Conservation (phyloP, 2,113 vertebrate genomes). For the Aptenodytes forsteri region DNA sequence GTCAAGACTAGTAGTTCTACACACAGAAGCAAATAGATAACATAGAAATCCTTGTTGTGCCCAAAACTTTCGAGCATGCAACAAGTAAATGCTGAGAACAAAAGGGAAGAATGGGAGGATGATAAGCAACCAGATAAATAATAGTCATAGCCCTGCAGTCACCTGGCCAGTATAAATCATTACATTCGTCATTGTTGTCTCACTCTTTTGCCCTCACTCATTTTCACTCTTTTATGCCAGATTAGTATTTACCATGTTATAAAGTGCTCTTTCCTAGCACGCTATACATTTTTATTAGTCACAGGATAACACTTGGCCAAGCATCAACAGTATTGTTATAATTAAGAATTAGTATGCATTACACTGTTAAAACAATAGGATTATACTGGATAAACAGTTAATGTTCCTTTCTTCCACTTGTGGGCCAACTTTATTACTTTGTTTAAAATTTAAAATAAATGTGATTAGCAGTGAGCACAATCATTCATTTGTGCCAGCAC, state of each 20-base stretch:
- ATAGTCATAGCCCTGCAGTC: background rate
- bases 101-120: background rate
- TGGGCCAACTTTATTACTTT: background rate
- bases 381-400: background rate
- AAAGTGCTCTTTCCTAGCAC: background rate
- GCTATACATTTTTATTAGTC: background rate
- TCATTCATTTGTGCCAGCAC: background rate
- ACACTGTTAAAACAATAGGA: background rate
- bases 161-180: background rate
- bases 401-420: background rate
- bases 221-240: background rate
- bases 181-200: background rate
- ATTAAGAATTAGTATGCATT: background rate
- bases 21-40: background rate
- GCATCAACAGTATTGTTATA: background rate
- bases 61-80: fast-evolving
- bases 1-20: background rate
- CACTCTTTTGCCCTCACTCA: background rate
- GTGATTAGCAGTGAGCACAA: background rate
- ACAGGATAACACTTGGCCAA: background rate
- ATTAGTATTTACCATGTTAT: background rate
- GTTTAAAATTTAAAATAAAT: slow-evolving; percentile 3
- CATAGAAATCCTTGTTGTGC: background rate
- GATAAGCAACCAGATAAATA: background rate
- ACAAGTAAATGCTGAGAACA: background rate